Base-by-base conservation (phyloP, 1,140 invertebrate genomes). In the Philaenus spumarius region DNA sequence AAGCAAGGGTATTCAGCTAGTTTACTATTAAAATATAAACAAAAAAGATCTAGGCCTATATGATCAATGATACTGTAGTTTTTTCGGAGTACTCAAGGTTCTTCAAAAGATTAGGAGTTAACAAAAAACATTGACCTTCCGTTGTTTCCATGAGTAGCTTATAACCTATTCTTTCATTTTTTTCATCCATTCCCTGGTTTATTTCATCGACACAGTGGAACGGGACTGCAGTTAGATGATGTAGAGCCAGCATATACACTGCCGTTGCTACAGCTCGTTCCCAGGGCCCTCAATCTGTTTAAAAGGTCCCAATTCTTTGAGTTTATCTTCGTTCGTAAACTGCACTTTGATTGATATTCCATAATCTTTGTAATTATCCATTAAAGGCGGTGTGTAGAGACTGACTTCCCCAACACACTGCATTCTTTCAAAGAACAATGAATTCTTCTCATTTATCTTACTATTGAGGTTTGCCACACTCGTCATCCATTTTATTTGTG, bases 171-270 rank as follows among this genome's bases (percentile, higher is more conserved):
- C 89, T 75, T 73, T 98, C 95, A 72, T 97, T 97, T 7, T 80
- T 78, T 1, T 87, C 80, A 74, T 95, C 92, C 93, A 95, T 95
- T 9, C 94, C 94, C 84, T 95, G 55, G 17, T 98, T 98, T 55
- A 98, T 97, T 79, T 98, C 95, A 76, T 98, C 95, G 0, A 97
- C 93, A 72, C 91, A 94, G 66, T 89, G 80, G 72, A 98, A 98
- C 0, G 95, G 95, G 26, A 93, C 93, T 53, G 76, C 79, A 1
- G 85, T 84, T 11, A 94, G 73, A 66, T 89, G 83, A 72, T 98
- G 95, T 43, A 98, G 74, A 0, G 94, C 79, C 64, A 98, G 77
- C 72, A 97, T 87, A 69, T 93, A 98, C 3, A 95, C 73, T 0
- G 95, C 93, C 11, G 93, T 97, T 7, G 91, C 82, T 0, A 98